Evolutionary conservation across 2,888 invertebrate genomes (phyloP).

Genomic region (Cryptophagus acutangulus): DNA sequence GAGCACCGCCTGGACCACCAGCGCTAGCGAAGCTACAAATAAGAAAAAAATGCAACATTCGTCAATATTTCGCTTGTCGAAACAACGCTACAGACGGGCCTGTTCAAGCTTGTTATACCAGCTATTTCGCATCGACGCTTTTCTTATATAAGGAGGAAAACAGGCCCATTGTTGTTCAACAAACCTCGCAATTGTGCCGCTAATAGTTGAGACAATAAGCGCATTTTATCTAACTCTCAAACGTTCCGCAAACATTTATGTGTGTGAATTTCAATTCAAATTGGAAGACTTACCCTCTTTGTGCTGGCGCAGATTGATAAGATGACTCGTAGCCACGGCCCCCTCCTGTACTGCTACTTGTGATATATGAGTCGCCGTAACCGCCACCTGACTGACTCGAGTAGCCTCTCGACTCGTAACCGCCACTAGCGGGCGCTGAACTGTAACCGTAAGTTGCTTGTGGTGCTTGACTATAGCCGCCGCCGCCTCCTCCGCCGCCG

Average conservation of each 20-base stretch:
- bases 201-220: too few relatives aligned
- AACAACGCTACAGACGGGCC: too few relatives aligned
- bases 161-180: too few relatives aligned
- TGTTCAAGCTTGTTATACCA: too few relatives aligned
- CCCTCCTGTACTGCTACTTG: slow-evolving; percentile 19
- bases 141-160: too few relatives aligned
- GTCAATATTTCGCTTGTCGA: slow-evolving; percentile 10
- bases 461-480: slow-evolving; percentile 7
- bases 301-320: slow-evolving; percentile 27
- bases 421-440: slow-evolving; percentile 15
- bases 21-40: slow-evolving; percentile 31
- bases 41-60: slow-evolving; percentile 12
- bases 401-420: too few relatives aligned
- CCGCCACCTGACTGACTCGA: slow-evolving; percentile 13
- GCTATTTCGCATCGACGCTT: too few relatives aligned
- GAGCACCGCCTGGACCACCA: slow-evolving; percentile 38
- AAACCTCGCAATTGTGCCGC: too few relatives aligned
- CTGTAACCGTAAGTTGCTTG: slow-evolving; percentile 12
- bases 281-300: slow-evolving; percentile 27
- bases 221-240: too few relatives aligned
- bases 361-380: slow-evolving; percentile 15
- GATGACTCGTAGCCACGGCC: slow-evolving; percentile 29
- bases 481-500: slow-evolving; percentile 14
- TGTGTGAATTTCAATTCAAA: slow-evolving; percentile 10
- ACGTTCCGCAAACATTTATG: too few relatives aligned